phyloP scores from a whole-genome alignment of 1,140 invertebrate species.

The Trichoplusia ni region DNA sequence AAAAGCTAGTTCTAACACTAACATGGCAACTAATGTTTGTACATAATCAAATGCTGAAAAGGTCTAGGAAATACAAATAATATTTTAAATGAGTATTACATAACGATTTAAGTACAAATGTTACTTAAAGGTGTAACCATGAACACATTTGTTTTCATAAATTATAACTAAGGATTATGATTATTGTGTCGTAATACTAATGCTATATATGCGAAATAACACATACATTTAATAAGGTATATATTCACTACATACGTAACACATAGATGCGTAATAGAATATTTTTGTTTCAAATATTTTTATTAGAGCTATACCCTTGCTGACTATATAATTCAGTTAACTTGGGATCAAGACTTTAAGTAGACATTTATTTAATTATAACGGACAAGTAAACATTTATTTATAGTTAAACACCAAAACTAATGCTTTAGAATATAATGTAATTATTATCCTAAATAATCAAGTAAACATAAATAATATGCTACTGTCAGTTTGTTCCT shows the following conservation, averaged over 20 bases:
- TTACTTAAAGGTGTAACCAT: constrained; percentile 16
- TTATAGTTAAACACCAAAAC: constrained; percentile 10
- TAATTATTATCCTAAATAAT: neutral
- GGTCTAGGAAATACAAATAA: neutral
- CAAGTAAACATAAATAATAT: neutral
- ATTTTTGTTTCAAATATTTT: constrained; percentile 16
- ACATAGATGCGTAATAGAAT: constrained; percentile 10
- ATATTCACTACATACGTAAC: constrained; percentile 15
- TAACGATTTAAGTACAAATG: constrained; percentile 23
- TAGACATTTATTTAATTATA: constrained; percentile 17
- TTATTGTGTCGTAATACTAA: constrained; percentile 14
- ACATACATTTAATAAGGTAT: constrained; percentile 20
- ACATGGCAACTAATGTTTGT: constrained; percentile 38
- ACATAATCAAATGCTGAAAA: constrained; percentile 6
- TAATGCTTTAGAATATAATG: neutral
- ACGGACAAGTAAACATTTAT: constrained; percentile 16
- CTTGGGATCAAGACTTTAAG: constrained; percentile 18
- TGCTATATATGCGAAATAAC: constrained; percentile 23
- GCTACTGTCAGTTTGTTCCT: neutral
- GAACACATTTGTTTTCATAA: constrained; percentile 27
- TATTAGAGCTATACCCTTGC: neutral
- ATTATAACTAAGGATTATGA: constrained; percentile 5
- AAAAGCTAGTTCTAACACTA: constrained; percentile 4
- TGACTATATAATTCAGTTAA: constrained; percentile 19
- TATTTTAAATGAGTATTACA: constrained; percentile 4